These are phyloP conservation scores for Hystrix brachyura DNA, from an alignment of 2,113 vertebrate genomes.

Conservation along the genomic window DNA sequence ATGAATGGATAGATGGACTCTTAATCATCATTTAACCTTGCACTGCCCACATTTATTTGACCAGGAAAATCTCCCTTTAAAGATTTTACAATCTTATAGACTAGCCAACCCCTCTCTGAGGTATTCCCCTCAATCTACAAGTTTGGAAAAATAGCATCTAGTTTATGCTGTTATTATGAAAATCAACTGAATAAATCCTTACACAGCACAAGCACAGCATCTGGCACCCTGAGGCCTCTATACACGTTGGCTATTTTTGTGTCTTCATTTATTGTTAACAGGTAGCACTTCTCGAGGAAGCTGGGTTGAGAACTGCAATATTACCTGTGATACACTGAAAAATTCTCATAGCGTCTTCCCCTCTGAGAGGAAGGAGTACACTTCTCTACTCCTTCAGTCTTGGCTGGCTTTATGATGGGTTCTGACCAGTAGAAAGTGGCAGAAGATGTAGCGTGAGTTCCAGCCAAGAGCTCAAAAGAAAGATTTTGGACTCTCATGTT, in stretches of 20 bases:
- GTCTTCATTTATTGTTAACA: background rate
- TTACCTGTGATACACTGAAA: background rate
- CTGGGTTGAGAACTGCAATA: background rate
- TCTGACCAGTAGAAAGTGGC: background rate
- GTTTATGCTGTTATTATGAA: background rate
- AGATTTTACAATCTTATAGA: background rate
- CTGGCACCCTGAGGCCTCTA: rapidly evolving
- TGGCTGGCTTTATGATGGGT: background rate
- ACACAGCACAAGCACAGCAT: background rate
- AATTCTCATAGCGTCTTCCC: background rate
- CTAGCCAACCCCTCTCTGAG: background rate
- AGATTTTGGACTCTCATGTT: background rate
- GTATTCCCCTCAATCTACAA: background rate
- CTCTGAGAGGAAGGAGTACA: background rate
- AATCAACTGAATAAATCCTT: background rate
- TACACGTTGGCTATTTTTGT: background rate
- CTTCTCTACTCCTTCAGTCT: background rate
- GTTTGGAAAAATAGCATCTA: background rate
- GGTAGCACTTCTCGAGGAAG: background rate
- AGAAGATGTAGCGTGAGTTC: background rate
- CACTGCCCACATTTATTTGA: background rate
- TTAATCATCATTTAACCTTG: background rate
- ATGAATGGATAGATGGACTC: background rate
- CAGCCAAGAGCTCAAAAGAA: background rate
- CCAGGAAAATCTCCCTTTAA: background rate